A percentile compares a stretch with the other conserved stretches of the same genome.
These are phyloP conservation scores for Lymantria monacha DNA, from an alignment of 2,888 invertebrate genomes.

Conservation along the genomic window DNA sequence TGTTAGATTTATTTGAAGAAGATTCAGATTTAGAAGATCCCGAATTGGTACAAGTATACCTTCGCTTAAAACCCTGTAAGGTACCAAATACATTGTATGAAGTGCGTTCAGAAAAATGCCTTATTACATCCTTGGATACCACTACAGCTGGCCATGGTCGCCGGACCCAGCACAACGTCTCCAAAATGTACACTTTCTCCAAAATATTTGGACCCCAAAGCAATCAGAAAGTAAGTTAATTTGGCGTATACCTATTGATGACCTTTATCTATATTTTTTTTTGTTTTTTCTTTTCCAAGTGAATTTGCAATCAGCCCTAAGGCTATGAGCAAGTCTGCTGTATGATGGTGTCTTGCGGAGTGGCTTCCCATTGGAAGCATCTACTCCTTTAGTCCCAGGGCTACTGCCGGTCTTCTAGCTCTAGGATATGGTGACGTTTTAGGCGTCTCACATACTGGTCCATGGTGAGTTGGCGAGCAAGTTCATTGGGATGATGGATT, in stretches of 20 bases:
- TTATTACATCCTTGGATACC: slow-evolving; percentile 64
- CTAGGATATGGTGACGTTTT: too few species aligned
- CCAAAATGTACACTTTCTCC: slow-evolving; percentile 74
- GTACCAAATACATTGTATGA: slow-evolving; percentile 60
- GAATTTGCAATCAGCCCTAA: too few species aligned
- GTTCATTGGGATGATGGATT: too few species aligned
- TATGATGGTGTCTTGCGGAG: too few species aligned
- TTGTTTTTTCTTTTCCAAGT: too few species aligned
- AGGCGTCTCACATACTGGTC: too few species aligned
- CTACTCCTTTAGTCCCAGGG: too few species aligned
- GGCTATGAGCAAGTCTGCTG: too few species aligned
- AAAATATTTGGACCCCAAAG: slow-evolving; percentile 64
- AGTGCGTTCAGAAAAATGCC: slow-evolving; percentile 59
- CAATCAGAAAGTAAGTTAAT: slow-evolving; percentile 59
- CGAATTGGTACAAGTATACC: slow-evolving; percentile 76
- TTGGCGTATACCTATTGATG: slow-evolving; percentile 1
- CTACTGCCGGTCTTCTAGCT: too few species aligned
- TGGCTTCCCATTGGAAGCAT: too few species aligned
- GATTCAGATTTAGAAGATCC: slow-evolving; percentile 62
- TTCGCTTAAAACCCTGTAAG: slow-evolving; percentile 75
- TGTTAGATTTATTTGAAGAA: slow-evolving; percentile 65
- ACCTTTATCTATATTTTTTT: not conserved
- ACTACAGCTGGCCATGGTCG: slow-evolving; percentile 64
- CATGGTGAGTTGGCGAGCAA: too few species aligned
- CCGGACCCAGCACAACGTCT: slow-evolving; percentile 71